Conservation (phyloP, 2,113 vertebrate species). For the Rhinolophus sinicus region DNA sequence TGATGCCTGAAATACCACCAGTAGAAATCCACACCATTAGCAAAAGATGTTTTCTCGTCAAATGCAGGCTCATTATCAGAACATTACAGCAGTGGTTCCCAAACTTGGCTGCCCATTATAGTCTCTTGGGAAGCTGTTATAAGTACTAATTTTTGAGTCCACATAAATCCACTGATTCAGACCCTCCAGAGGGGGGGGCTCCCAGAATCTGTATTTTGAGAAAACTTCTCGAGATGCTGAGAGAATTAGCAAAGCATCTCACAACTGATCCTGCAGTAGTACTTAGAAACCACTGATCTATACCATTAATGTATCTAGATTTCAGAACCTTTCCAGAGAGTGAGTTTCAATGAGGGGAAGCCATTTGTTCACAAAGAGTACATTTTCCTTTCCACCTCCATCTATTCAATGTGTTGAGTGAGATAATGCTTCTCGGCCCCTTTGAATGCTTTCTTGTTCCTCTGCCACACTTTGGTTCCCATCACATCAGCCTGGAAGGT, state of each 20-base stretch:
- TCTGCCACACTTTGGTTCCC: conserved; percentile 34
- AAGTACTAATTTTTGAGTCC: neutral
- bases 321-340: neutral
- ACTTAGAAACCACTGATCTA: neutral
- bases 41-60: neutral
- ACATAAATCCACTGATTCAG: neutral
- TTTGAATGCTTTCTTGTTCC: neutral
- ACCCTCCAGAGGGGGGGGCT: neutral
- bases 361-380: neutral
- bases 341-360: neutral
- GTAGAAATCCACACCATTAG: neutral
- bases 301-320: neutral
- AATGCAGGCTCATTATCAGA: neutral
- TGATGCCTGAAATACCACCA: neutral
- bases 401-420: neutral
- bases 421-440: neutral
- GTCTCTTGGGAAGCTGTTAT: neutral
- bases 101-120: neutral
- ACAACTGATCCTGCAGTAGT: neutral
- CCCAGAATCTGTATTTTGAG: neutral
- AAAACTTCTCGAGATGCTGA: neutral
- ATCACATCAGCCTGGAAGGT: neutral
- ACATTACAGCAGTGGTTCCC: neutral
- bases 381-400: neutral
- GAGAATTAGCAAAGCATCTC: neutral